phyloP scores from a whole-genome alignment of 1,140 invertebrate genomes.

The Dendrolimus punctatus region DNA sequence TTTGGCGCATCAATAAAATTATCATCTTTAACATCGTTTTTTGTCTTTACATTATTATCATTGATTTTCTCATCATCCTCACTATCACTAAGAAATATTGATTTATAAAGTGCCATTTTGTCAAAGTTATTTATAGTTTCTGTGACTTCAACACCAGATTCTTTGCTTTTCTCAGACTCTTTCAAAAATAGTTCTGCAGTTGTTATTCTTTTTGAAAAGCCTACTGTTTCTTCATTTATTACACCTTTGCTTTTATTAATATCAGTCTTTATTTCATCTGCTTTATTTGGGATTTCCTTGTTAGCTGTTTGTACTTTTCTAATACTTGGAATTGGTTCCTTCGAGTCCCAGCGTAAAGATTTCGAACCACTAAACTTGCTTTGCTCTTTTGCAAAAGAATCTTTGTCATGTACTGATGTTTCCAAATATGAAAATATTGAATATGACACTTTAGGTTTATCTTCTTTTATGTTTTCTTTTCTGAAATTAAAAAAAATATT shows the following conservation, averaged over 20 bases:
- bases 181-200: slow-evolving; percentile 68
- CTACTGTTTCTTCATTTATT: slow-evolving; percentile 4
- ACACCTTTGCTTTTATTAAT: slow-evolving; percentile 1
- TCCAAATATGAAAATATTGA: slow-evolving; percentile 85
- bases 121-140: slow-evolving; percentile 71
- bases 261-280: neutral
- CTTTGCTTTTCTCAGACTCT: slow-evolving; percentile 51
- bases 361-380: slow-evolving; percentile 55
- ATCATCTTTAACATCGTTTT: slow-evolving; percentile 10
- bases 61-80: slow-evolving; percentile 56
- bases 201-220: slow-evolving; percentile 55
- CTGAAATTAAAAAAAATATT: slow-evolving; percentile 24
- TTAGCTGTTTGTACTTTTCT: slow-evolving; percentile 1
- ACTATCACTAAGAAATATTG: slow-evolving; percentile 78
- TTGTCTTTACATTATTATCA: slow-evolving; percentile 23
- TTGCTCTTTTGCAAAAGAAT: slow-evolving; percentile 71
- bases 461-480: slow-evolving; percentile 43
- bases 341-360: slow-evolving; percentile 21
- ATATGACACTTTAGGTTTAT: slow-evolving; percentile 76
- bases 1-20: slow-evolving; percentile 41
- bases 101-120: slow-evolving; percentile 78
- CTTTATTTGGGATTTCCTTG: slow-evolving; percentile 1
- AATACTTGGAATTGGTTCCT: neutral
- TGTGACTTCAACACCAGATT: slow-evolving; percentile 32
- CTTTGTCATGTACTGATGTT: slow-evolving; percentile 71